Percentiles rank a stretch among this genome's conserved stretches.
Conservation (phyloP, 2,888 invertebrate species). For the Sthenelais limicola region DNA sequence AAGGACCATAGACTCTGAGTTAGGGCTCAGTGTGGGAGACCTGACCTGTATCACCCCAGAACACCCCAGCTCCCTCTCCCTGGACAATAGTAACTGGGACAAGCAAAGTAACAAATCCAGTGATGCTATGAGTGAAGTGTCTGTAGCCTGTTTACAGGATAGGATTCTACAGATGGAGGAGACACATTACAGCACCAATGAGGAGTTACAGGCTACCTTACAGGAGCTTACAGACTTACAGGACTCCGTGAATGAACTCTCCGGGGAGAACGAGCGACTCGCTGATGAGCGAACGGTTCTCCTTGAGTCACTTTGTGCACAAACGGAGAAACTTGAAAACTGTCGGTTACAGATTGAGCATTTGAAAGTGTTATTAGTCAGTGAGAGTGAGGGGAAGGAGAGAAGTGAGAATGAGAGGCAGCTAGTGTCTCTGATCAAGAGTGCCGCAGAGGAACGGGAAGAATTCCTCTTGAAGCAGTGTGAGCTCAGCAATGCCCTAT, state of each 20-base stretch:
- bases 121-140: slow-evolving; percentile 82
- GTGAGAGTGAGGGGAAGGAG: slow-evolving; percentile 62
- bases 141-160: slow-evolving; percentile 90
- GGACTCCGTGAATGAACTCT: slow-evolving; percentile 87
- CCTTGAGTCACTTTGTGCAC: slow-evolving; percentile 90
- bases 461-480: slow-evolving; percentile 79
- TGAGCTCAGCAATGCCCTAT: slow-evolving; percentile 82
- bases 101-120: slow-evolving; percentile 87
- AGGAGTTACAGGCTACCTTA: slow-evolving; percentile 84
- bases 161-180: slow-evolving; percentile 94
- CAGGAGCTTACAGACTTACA: slow-evolving; percentile 90
- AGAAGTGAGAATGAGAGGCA: slow-evolving; percentile 75
- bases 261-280: slow-evolving; percentile 88
- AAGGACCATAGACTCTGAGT: slow-evolving; percentile 57
- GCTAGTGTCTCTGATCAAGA: slow-evolving; percentile 85
- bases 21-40: slow-evolving; percentile 61
- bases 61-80: slow-evolving; percentile 59
- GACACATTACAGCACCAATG: slow-evolving; percentile 79
- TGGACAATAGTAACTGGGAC: slow-evolving; percentile 79
- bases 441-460: slow-evolving; percentile 69
- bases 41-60: slow-evolving; percentile 61
- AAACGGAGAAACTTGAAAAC: slow-evolving; percentile 92
- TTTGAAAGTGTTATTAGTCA: slow-evolving; percentile 80
- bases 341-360: slow-evolving; percentile 88
- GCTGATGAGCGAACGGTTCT: slow-evolving; percentile 91